Base-by-base conservation (phyloP, 2,113 vertebrate genomes). In the Macquaria ambigua region DNA sequence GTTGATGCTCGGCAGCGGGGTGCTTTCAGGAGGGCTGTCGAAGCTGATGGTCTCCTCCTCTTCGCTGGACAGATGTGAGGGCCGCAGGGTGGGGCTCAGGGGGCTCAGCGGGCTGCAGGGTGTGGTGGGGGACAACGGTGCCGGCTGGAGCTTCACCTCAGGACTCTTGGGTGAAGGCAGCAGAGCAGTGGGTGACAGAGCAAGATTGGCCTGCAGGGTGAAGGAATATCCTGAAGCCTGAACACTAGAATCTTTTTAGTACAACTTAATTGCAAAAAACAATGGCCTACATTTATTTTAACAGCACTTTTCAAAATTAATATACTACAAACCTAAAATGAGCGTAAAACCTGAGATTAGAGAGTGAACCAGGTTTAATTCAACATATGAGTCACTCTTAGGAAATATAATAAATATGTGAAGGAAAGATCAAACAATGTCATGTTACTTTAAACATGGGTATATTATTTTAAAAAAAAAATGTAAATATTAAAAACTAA, bases 41-140 rank as follows among this genome's bases (percentile, higher is more conserved):
- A 96, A 96, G 93, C 93, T 77, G 74, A 92, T 48, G 1, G 92
- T 85, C 2, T 93, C 90, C 85, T 96, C 95, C 50, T 96, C 95
- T 74, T 93, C 92, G 3, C 83, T 89, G 85, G 90, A 84, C 75
- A 20, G 89, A 25, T 52, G 92, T 15, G 77, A 53, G 23, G 70
- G 68, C 43, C 12, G 67, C 80, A 75, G 77, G 43, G 62, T 59
- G 77, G 92, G 89, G 56, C 80, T 82, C 37, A 39, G 64, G 43
- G 85, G 81, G 59, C 71, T 85, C 41, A 23, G 59, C 1, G 79
- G 92, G 80, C 84, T 88, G 34, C 68, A 28, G 31, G 87, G 67
- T 23, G 77, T 48, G 80, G 74, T 23, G 39, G 91, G 89, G 28
- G 93, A 84, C 84, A 85, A 20, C 0, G 91, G 86, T 0, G 79